Evolutionary conservation across 2,888 invertebrate species (phyloP).

Genomic region (Linnaemya tessellans): DNA sequence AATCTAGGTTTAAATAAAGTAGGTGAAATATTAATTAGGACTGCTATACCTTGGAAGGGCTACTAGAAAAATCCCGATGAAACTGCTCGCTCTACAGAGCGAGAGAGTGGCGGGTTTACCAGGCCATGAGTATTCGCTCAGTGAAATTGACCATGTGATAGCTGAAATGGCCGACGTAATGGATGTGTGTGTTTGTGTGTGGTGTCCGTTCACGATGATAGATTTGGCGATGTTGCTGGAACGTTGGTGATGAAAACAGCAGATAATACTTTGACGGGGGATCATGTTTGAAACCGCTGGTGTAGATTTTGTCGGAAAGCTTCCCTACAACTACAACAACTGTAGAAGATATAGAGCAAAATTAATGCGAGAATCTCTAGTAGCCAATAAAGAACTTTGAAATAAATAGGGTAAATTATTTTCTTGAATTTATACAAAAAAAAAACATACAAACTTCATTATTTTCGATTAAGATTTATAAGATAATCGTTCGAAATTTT

Average conservation of each 20-base stretch:
- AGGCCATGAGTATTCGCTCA: constrained; percentile 20
- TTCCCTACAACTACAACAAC: constrained; percentile 57
- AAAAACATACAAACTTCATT: too few relatives aligned
- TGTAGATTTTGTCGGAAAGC: constrained; percentile 46
- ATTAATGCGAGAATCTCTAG: too few relatives aligned
- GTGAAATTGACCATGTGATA: constrained; percentile 61
- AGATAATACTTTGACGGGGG: constrained; percentile 74
- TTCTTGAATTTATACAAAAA: not conserved
- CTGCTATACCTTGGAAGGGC: constrained; percentile 76
- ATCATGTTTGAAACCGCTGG: constrained; percentile 45
- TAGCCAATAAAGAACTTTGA: too few relatives aligned
- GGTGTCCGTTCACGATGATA: constrained; percentile 71
- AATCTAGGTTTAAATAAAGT: constrained; percentile 73
- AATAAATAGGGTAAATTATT: too few relatives aligned
- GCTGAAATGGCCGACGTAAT: constrained; percentile 22
- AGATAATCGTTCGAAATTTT: too few relatives aligned
- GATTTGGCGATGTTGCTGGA: constrained; percentile 78
- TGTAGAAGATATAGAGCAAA: constrained; percentile 8
- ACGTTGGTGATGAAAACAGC: constrained; percentile 77
- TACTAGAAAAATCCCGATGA: constrained; percentile 77
- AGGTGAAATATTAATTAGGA: constrained; percentile 77
- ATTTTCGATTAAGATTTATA: not conserved
- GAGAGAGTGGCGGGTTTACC: constrained; percentile 76
- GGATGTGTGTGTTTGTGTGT: constrained; percentile 69
- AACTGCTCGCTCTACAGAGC: constrained; percentile 74